Conservation (phyloP, 2,113 vertebrate genomes). For the Cynopterus brachyotis region DNA sequence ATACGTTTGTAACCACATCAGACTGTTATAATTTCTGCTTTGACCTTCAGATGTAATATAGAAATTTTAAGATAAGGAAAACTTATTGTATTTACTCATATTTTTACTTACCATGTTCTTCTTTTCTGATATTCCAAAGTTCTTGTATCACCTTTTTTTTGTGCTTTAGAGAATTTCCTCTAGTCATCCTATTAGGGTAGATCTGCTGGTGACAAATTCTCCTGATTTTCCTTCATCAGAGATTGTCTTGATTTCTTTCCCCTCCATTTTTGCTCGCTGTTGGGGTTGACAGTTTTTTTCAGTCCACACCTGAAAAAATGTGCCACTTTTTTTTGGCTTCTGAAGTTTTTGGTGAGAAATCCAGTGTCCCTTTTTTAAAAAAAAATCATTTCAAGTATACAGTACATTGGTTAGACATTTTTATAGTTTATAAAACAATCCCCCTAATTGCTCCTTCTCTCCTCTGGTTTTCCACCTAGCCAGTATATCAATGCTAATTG, state of each 20-base stretch:
- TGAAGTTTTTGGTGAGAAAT: neutral
- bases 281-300: neutral
- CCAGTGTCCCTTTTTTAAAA: neutral
- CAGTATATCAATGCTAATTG: too few relatives aligned
- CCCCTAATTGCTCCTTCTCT: too few relatives aligned
- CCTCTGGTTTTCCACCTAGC: too few relatives aligned
- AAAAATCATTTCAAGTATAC: too few relatives aligned
- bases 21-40: neutral
- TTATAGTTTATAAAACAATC: too few relatives aligned
- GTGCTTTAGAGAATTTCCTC: neutral
- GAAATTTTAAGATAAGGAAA: neutral
- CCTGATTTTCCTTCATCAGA: neutral
- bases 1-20: neutral
- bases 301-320: neutral
- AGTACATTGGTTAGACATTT: too few relatives aligned
- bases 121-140: neutral
- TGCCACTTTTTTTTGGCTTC: neutral
- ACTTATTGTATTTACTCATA: neutral
- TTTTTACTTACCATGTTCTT: constrained; percentile 10
- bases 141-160: neutral
- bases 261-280: neutral
- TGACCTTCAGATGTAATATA: neutral
- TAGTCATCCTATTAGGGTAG: neutral
- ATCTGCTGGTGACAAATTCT: neutral
- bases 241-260: constrained; percentile 9